Evolutionary conservation across 2,888 invertebrate species (phyloP).

Genomic region (Myathropa florea): DNA sequence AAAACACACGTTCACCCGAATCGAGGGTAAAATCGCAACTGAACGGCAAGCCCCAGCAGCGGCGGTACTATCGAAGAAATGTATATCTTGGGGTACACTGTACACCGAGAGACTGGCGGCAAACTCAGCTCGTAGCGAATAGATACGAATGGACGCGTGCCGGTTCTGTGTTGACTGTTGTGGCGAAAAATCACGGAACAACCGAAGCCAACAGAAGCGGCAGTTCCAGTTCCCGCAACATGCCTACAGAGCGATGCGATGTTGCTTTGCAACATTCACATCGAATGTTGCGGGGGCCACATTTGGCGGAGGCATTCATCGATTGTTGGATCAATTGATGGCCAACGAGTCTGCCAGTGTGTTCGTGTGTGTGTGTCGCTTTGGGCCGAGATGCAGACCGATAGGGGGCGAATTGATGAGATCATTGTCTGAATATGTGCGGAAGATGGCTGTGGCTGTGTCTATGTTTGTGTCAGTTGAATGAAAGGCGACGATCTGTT

Average conservation of each 20-base stretch:
- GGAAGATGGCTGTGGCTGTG: neutral
- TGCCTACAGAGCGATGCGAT: neutral
- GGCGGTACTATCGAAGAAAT: constrained; percentile 34
- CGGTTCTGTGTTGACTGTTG: constrained; percentile 42
- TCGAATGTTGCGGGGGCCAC: neutral
- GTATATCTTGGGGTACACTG: constrained; percentile 42
- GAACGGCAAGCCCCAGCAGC: constrained; percentile 26
- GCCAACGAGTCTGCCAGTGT: neutral
- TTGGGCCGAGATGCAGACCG: constrained; percentile 40
- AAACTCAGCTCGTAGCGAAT: constrained; percentile 13
- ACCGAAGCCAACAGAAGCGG: neutral
- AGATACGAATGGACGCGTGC: constrained; percentile 63
- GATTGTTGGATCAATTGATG: constrained; percentile 13
- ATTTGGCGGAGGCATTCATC: neutral
- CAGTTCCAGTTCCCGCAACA: neutral
- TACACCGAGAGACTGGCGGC: constrained; percentile 41
- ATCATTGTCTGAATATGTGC: constrained; percentile 64
- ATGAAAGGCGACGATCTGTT: neutral
- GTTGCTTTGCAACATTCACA: constrained; percentile 6
- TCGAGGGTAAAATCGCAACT: constrained; percentile 70
- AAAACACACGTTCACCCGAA: constrained; percentile 64
- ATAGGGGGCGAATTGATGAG: constrained; percentile 63
- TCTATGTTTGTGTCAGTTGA: neutral
- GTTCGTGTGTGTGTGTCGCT: constrained; percentile 7
- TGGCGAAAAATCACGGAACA: constrained; percentile 55